phyloP scores from a whole-genome alignment of 2,888 invertebrate species.

The Tridacna gigas region DNA sequence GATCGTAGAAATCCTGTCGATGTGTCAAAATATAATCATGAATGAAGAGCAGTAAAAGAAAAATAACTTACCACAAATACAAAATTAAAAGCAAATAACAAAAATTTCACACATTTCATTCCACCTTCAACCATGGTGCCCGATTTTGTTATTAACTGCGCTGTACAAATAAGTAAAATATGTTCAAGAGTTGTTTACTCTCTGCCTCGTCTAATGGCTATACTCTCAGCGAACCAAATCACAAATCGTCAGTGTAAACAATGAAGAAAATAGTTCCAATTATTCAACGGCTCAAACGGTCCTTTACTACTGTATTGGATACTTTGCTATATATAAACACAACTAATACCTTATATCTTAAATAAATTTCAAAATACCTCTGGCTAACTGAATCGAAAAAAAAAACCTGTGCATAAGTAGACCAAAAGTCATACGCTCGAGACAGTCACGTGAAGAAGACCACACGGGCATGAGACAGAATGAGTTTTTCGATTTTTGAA shows the following conservation, averaged over 20 bases:
- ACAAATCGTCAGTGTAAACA: background rate
- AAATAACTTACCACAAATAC: conserved; percentile 83
- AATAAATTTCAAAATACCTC: background rate
- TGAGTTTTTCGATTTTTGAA: no score
- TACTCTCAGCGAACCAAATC: background rate
- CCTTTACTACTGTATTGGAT: background rate
- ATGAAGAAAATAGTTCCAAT: conserved; percentile 2
- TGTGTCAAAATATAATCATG: background rate
- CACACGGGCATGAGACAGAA: conserved; percentile 7
- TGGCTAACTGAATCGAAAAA: background rate
- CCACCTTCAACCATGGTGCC: conserved; percentile 83
- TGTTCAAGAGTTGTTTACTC: background rate
- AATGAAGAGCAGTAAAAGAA: background rate
- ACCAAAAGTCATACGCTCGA: conserved; percentile 9
- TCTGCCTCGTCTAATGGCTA: background rate
- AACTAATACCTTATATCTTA: background rate
- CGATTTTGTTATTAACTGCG: conserved; percentile 21
- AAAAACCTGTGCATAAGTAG: background rate
- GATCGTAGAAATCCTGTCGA: background rate
- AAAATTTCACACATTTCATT: conserved; percentile 83
- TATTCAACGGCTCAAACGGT: background rate
- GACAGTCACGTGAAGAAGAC: conserved; percentile 14
- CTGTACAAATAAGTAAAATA: conserved; percentile 1
- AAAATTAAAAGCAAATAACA: conserved; percentile 83
- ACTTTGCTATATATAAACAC: background rate